These are phyloP conservation scores for Laticauda laticaudata DNA, from an alignment of 2,113 vertebrate genomes.

Conservation along the genomic window DNA sequence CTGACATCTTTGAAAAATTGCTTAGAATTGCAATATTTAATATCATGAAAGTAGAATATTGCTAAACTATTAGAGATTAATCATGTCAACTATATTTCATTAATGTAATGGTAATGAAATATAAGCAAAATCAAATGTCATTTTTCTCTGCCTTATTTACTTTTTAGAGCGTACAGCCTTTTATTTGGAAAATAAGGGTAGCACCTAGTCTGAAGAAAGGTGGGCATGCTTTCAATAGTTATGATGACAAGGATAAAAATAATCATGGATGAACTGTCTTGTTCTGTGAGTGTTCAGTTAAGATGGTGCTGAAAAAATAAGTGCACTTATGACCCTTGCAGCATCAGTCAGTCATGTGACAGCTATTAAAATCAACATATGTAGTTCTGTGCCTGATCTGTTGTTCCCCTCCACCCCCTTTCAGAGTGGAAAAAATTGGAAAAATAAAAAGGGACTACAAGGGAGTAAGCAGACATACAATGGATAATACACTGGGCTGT, in stretches of 20 bases:
- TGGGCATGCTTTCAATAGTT: not conserved
- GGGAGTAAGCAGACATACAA: not conserved
- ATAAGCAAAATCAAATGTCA: not conserved
- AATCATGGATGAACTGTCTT: not conserved
- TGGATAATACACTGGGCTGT: not conserved
- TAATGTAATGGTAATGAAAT: not conserved
- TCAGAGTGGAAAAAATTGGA: not conserved
- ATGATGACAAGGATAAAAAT: not conserved
- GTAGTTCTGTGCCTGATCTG: not conserved
- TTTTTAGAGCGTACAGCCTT: not conserved
- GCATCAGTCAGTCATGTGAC: not conserved
- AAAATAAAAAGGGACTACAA: not conserved
- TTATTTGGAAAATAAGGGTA: not conserved
- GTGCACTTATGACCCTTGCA: not conserved
- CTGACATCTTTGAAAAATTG: not conserved
- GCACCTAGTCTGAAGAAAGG: not conserved
- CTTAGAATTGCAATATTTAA: not conserved
- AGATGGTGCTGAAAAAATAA: not conserved
- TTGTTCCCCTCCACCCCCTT: not conserved
- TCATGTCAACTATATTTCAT: not conserved
- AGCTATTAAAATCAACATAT: not conserved
- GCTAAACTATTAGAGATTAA: not conserved
- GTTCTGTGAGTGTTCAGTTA: not conserved
- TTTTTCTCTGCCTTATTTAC: not conserved
- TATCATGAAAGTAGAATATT: not conserved